Evolutionary conservation across 1,140 invertebrate species (phyloP).

Genomic region (Papilio polyxenes): DNA sequence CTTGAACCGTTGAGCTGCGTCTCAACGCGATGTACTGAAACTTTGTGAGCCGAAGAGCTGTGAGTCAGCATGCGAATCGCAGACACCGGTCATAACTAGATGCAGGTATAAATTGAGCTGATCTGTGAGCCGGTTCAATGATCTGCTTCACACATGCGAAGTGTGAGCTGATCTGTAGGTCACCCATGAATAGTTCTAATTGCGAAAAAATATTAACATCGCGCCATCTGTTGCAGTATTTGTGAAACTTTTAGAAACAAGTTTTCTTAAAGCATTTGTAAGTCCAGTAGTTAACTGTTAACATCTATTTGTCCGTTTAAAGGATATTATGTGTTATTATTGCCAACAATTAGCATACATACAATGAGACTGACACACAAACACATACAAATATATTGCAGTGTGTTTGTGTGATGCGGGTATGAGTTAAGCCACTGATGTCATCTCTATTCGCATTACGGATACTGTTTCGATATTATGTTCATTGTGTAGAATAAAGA

Average conservation of each 20-base stretch:
- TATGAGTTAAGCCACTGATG: slow-evolving; percentile 7
- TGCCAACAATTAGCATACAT: not conserved
- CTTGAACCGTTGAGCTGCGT: no score
- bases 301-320: not conserved
- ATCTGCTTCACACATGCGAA: no score
- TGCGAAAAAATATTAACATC: not conserved
- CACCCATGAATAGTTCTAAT: no score
- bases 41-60: no score
- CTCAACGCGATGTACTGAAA: no score
- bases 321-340: not conserved
- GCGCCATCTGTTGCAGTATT: not conserved
- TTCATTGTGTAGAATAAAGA: not conserved
- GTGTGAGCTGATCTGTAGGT: no score
- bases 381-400: not conserved
- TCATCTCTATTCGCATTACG: slow-evolving; percentile 8
- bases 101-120: no score
- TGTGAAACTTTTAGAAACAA: not conserved
- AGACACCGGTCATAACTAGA: no score
- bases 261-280: not conserved
- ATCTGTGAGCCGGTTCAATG: no score
- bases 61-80: no score
- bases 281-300: not conserved
- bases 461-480: not conserved
- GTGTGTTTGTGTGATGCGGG: not conserved
- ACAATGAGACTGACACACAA: not conserved